Evolutionary conservation across 2,113 vertebrate species (phyloP), one percentile per base, ranked within the genome.

Genomic region (Corythoichthys intestinalis): DNA sequence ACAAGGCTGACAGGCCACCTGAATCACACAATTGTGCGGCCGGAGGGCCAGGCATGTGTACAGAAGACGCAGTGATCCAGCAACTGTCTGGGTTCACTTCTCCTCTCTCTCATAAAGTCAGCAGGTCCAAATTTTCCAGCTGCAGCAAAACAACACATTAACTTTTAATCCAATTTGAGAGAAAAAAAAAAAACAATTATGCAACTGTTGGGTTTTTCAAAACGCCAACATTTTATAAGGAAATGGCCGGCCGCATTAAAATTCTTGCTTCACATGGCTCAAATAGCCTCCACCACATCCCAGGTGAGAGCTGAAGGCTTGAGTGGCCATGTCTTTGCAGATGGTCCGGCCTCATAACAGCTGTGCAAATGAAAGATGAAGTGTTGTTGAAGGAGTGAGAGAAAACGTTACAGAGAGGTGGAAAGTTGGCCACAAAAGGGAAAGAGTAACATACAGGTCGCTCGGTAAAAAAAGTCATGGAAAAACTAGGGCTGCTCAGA

Each of bases 291-390:
- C 47, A 69, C 74, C 68, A 66, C 52, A 72, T 87, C 66, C 69
- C 61, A 54, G 66, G 50, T 41, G n/a, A 69, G 44, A 58, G 71
- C 66, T 60, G 70, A 78, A 60, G 73, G 77, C 77, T 66, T 67
- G 77, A 76, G 79, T 73, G 63, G 76, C 13, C 73, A 82, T 71
- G 83, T 71, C 72, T 66, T 80, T 79, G 79, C 86, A 89, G 86
- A 89, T 87, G 86, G 84, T 75, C 65, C 66, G 61, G 85, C 79
- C 80, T 87, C 74, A 47, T 71, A 79, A 82, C 88, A 90, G 90
- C 87, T 87, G 86, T 86, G 87, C 82, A 89, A 90, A 90, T 85
- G 87, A 90, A 86, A 90, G 84, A 87, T 79, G 37, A 77, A 82
- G 86, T 83, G 86, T 83, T 69, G 74, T 62, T 86, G 75, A 83